Percentiles rank a stretch among this genome's conserved stretches.
Conservation (phyloP, 2,888 invertebrate genomes). For the Parapristionchus giblindavisi region DNA sequence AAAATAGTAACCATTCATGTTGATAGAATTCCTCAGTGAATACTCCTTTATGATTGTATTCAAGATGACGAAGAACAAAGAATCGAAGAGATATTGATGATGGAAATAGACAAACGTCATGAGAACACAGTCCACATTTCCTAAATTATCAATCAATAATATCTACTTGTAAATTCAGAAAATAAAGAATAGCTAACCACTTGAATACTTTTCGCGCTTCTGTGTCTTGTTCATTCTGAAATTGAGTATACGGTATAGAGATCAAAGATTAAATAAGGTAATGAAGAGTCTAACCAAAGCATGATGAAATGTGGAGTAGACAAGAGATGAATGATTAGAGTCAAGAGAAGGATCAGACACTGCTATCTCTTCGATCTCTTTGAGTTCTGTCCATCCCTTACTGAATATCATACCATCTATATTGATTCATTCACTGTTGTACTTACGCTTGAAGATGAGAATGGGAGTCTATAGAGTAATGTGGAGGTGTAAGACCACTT, state of each 20-base stretch:
- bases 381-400: slow-evolving; percentile 21
- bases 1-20: slow-evolving; percentile 10
- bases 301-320: slow-evolving; percentile 14
- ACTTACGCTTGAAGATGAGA: slow-evolving; percentile 5
- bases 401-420: background rate
- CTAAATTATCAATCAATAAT: background rate
- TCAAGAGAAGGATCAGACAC: background rate
- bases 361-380: slow-evolving; percentile 23
- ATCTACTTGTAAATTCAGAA: background rate
- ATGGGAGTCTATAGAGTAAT: slow-evolving; percentile 11
- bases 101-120: slow-evolving; percentile 8
- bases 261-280: no score
- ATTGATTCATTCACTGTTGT: background rate
- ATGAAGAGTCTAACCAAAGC: background rate
- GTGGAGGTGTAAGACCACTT: background rate
- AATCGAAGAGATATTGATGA: slow-evolving; percentile 25
- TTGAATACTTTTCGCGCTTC: slow-evolving; percentile 15
- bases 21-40: slow-evolving; percentile 15
- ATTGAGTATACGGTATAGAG: no score
- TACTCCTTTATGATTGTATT: background rate
- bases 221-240: slow-evolving; percentile 12
- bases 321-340: background rate
- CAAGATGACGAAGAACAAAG: slow-evolving; percentile 32
- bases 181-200: background rate
- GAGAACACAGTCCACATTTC: slow-evolving; percentile 19